Conservation (phyloP, 2,797 vertebrate genomes). For the Anolis apletophallus region DNA sequence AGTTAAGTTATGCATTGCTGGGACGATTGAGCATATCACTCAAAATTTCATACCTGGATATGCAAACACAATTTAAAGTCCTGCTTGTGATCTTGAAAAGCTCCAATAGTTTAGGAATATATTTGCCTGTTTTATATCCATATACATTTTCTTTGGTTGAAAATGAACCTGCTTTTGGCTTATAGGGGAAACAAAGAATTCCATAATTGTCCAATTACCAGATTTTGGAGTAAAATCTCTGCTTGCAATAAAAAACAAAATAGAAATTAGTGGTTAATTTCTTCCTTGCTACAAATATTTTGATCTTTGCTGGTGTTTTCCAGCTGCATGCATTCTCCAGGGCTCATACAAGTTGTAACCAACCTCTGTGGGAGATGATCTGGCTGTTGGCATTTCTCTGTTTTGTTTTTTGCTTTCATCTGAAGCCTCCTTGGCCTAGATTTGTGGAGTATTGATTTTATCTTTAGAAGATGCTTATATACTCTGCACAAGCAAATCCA, state of each 20-base stretch:
- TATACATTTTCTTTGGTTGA: not conserved
- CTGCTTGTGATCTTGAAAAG: not conserved
- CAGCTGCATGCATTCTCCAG: not conserved
- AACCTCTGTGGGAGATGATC: not conserved
- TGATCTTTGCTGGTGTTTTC: not conserved
- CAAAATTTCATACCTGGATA: not conserved
- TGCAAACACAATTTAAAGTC: not conserved
- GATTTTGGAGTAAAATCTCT: not conserved
- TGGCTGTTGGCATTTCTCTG: not conserved
- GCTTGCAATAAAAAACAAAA: not conserved
- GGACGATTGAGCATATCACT: not conserved
- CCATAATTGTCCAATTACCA: not conserved
- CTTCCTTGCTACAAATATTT: not conserved
- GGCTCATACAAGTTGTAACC: not conserved
- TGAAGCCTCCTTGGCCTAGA: slow-evolving; percentile 26
- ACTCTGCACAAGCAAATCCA: slow-evolving; percentile 13
- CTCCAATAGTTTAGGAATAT: too few species aligned
- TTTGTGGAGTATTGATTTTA: slow-evolving; percentile 32
- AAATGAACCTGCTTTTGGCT: not conserved
- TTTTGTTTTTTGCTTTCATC: slow-evolving; percentile 48
- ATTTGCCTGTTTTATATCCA: not conserved
- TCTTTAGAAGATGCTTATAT: slow-evolving; percentile 14
- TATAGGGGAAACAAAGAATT: not conserved
- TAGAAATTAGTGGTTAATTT: slow-evolving; percentile 15
- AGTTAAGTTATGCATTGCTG: not conserved